phyloP scores from a whole-genome alignment of 2,797 vertebrate species.

The Sternotherus odoratus region DNA sequence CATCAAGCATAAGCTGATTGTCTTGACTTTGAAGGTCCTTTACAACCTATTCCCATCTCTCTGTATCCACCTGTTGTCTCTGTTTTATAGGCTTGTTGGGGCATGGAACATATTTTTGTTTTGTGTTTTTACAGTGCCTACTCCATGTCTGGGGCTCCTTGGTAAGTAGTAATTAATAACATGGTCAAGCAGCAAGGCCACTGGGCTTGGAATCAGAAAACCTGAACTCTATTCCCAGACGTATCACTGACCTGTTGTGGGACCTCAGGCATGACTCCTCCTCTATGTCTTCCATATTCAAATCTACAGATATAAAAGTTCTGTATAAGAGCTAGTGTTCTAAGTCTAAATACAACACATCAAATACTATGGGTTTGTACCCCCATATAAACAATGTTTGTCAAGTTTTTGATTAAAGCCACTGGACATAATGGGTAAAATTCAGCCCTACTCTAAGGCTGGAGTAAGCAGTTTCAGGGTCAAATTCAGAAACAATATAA shows the following conservation, averaged over 20 bases:
- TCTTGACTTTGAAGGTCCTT: not conserved
- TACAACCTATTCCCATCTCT: not conserved
- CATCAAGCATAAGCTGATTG: not conserved
- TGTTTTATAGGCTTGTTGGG: not conserved
- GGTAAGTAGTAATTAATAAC: not conserved
- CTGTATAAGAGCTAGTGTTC: not conserved
- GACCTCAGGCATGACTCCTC: not conserved
- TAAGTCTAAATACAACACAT: not conserved
- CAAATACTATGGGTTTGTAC: not conserved
- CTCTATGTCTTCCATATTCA: not conserved
- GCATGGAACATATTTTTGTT: not conserved
- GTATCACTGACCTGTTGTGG: not conserved
- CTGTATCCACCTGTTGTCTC: not conserved
- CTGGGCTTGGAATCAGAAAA: not conserved
- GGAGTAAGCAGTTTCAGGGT: not conserved
- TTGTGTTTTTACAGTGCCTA: not conserved
- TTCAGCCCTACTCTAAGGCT: not conserved
- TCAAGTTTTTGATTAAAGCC: not conserved
- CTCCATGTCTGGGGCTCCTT: not conserved
- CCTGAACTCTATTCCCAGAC: not conserved
- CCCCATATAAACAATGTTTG: not conserved
- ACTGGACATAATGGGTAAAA: not conserved
- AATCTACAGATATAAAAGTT: not conserved
- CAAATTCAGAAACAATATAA: not conserved
- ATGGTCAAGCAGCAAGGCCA: accelerated